Evolutionary conservation across 2,113 vertebrate species (phyloP), one percentile per base, ranked within the genome.

Genomic region (Orientallactaga bullata): DNA sequence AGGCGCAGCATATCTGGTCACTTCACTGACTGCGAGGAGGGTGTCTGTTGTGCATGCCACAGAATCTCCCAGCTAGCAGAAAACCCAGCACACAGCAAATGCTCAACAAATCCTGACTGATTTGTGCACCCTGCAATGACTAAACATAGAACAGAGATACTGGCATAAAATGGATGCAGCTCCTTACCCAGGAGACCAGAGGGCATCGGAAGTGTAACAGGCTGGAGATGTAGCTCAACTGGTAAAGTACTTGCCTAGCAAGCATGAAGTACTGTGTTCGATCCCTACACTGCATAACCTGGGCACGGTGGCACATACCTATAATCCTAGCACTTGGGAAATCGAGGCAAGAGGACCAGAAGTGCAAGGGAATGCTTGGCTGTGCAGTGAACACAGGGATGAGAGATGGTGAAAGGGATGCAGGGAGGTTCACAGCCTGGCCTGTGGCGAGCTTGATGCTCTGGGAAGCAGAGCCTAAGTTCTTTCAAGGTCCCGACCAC

Each of bases 1-100:
- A 1, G 0, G 20, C 24, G 0, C 0, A 58, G 32, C 30, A 58
- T 1, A 0, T 12, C 21, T 51, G 69, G 47, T 78, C 18, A 60
- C 18, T 24, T 10, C 7, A 2, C 2, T 47, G 39, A 60, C 24
- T 13, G 55, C 63, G 32, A 51, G 8, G 47, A 30, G 37, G 30
- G 32, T 18, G 35, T 68, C 80, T 35, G 30, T 21, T 88, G n/a
- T 5, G 7, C 35, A 61, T 30, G n/a, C 55, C 90, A 72, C 20
- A 10, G 17, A 66, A 32, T 61, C 30, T 51, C 79, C 21, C 1
- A 1, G 35, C 73, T 24, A 51, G 32, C 79, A 47, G 8, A 72
- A 93, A 89, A 55, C 24, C 5, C 61, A 2, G 2, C 18, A 13
- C 3, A 2, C 0, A 3, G 30, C 11, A 76, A 84, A 35, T 26